These are phyloP conservation scores for Apis florea DNA, from an alignment of 1,140 invertebrate species.

Conservation along the genomic window DNA sequence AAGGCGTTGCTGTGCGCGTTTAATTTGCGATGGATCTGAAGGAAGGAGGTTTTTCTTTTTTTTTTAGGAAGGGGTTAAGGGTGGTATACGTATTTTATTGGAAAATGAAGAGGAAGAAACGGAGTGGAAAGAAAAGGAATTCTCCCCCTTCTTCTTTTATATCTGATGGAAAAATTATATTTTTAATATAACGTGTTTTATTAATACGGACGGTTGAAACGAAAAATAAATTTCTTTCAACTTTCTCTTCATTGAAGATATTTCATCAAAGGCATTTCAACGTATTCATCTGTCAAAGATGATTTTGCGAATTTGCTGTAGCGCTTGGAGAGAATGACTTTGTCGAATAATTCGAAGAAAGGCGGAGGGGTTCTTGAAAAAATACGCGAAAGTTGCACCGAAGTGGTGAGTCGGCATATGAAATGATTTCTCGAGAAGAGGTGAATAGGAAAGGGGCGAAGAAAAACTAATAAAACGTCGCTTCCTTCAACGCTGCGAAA, in stretches of 20 bases:
- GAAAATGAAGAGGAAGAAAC: too few relatives aligned
- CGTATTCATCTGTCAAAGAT: background rate
- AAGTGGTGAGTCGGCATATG: background rate
- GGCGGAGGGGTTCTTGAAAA: background rate
- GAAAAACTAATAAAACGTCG: background rate
- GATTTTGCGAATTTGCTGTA: background rate
- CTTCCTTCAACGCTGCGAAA: background rate
- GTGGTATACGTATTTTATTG: too few relatives aligned
- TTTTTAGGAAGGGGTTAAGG: too few relatives aligned
- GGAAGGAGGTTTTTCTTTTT: too few relatives aligned
- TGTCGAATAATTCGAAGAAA: background rate
- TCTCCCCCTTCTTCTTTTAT: too few relatives aligned
- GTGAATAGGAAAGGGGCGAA: background rate
- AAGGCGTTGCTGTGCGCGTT: background rate
- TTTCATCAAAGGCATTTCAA: background rate
- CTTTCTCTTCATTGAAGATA: background rate
- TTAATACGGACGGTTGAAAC: background rate
- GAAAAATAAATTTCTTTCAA: background rate
- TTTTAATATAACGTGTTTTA: too few relatives aligned
- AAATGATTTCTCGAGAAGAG: background rate
- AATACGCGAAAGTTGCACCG: constrained; percentile 1
- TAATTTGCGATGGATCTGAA: too few relatives aligned
- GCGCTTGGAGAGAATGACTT: background rate
- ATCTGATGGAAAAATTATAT: too few relatives aligned
- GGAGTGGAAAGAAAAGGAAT: too few relatives aligned